These are phyloP conservation scores for Perodicticus potto DNA, from an alignment of 2,797 vertebrate species.

Conservation along the genomic window DNA sequence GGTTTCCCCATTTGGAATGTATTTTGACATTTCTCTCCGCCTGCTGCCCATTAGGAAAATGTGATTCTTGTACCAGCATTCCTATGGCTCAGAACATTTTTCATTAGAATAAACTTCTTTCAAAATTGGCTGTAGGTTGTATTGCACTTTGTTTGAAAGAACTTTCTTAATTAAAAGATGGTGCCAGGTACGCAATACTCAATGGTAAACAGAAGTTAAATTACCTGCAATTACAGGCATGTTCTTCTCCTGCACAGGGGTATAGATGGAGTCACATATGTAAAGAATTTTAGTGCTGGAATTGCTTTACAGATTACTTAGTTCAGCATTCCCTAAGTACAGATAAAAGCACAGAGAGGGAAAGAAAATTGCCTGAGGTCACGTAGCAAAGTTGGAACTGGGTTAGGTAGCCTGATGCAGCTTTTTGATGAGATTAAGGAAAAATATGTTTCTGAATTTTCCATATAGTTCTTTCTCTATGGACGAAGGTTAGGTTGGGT, in stretches of 20 bases:
- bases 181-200: neutral
- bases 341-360: constrained; percentile 61
- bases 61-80: constrained; percentile 50
- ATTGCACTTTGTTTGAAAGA: constrained; percentile 70
- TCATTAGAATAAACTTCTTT: constrained; percentile 71
- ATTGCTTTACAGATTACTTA: constrained; percentile 17
- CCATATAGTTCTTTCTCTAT: constrained; percentile 22
- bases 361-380: constrained; percentile 44
- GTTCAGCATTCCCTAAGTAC: constrained; percentile 45
- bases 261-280: neutral
- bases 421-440: constrained; percentile 55
- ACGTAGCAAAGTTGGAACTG: constrained; percentile 15
- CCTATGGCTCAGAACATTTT: constrained; percentile 73
- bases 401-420: neutral
- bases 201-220: constrained; percentile 62
- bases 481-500: neutral
- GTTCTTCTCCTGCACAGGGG: neutral
- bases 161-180: constrained; percentile 68
- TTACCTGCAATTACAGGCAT: constrained; percentile 54
- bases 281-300: neutral
- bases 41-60: constrained; percentile 66
- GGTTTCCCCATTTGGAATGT: neutral
- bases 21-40: constrained; percentile 60
- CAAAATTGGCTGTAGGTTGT: constrained; percentile 67
- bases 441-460: constrained; percentile 63